Conservation (phyloP, 2,113 vertebrate genomes). For the Jacana jacana region DNA sequence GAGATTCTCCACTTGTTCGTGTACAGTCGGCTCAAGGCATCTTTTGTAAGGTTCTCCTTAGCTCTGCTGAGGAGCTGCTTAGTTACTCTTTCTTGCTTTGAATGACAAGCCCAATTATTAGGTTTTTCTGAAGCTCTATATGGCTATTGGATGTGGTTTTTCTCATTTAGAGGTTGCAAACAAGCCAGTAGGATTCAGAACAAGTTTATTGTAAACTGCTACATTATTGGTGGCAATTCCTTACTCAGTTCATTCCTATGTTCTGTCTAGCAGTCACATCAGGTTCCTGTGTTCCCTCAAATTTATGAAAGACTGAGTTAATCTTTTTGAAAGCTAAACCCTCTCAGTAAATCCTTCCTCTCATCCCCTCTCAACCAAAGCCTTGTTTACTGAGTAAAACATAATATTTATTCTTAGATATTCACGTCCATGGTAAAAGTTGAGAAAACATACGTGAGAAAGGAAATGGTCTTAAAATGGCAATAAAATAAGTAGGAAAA, state of each 20-base stretch:
- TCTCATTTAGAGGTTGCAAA: not conserved
- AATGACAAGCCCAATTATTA: not conserved
- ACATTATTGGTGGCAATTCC: not conserved
- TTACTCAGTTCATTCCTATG: not conserved
- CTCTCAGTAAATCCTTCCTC: not conserved
- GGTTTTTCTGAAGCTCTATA: not conserved
- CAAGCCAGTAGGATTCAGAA: not conserved
- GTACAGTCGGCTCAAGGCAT: not conserved
- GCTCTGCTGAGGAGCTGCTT: not conserved
- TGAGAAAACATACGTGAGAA: not conserved
- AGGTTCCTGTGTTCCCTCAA: not conserved
- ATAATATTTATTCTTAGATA: not conserved
- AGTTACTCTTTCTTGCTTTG: not conserved
- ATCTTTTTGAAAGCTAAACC: not conserved
- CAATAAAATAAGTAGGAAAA: not conserved
- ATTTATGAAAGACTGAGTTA: not conserved
- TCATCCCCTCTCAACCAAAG: not conserved
- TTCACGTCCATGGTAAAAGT: not conserved
- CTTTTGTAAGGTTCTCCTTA: not conserved
- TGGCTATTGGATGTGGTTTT: not conserved
- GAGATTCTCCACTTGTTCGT: slow-evolving; percentile 43
- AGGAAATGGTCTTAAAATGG: not conserved
- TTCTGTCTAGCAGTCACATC: not conserved
- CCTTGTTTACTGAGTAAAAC: not conserved
- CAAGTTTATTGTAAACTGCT: not conserved